Evolutionary conservation across 2,113 vertebrate species (phyloP).

Genomic region (Lepidiolamprologus cunningtoni): DNA sequence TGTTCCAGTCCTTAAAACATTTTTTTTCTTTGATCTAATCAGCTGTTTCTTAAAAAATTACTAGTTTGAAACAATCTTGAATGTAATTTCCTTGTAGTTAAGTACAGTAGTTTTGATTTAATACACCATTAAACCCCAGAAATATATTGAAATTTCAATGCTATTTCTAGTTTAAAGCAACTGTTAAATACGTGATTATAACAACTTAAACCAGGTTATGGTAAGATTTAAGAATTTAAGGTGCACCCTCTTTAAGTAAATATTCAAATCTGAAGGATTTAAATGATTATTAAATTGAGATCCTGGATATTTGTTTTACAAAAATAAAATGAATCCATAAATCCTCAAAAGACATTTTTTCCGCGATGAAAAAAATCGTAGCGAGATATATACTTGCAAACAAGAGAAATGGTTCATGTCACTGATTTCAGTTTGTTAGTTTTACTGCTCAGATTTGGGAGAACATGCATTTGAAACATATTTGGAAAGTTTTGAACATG

Average conservation of each 20-base stretch:
- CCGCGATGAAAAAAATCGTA: background rate
- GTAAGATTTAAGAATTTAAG: background rate
- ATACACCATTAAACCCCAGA: background rate
- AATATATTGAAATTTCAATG: background rate
- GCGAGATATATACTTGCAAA: background rate
- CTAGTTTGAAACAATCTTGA: background rate
- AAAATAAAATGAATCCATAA: background rate
- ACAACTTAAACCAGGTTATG: background rate
- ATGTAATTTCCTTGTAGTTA: background rate
- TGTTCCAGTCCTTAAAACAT: background rate
- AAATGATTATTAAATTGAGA: background rate
- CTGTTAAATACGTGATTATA: background rate
- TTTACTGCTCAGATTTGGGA: background rate
- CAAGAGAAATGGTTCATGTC: background rate
- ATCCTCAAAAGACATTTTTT: background rate
- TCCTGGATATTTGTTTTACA: background rate
- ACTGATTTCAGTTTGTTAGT: background rate
- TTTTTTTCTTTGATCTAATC: background rate
- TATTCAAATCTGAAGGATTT: background rate
- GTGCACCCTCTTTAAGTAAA: background rate
- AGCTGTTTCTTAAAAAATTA: background rate
- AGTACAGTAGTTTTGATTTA: background rate
- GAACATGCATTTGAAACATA: background rate
- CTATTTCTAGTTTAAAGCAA: background rate
- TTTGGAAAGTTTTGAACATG: background rate